Conservation (phyloP, 2,113 vertebrate genomes). For the Ceyx margarethae region DNA sequence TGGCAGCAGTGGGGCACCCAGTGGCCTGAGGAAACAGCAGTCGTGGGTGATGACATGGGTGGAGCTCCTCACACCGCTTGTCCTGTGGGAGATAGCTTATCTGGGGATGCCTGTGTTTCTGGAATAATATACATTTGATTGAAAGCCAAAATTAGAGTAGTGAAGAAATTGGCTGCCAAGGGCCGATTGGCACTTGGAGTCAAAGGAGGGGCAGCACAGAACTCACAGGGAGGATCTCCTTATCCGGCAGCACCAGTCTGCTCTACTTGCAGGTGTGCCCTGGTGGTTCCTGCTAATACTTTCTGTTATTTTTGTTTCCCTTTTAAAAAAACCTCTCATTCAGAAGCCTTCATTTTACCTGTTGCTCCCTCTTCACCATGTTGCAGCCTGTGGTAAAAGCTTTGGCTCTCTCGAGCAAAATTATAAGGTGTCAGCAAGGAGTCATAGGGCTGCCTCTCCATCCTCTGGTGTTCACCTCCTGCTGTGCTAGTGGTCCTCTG, state of each 20-base stretch:
- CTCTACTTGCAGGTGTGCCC: constrained; percentile 5
- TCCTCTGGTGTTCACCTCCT: fast-evolving
- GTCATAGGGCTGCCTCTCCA: fast-evolving
- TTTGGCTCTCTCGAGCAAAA: background rate
- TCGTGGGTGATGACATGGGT: background rate
- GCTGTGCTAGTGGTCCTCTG: background rate
- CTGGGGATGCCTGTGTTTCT: constrained; percentile 50
- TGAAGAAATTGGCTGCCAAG: constrained; percentile 20
- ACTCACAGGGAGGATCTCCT: background rate
- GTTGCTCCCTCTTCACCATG: background rate
- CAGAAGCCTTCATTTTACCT: background rate
- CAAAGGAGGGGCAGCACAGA: background rate
- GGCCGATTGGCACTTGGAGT: constrained; percentile 27
- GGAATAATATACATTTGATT: constrained; percentile 70
- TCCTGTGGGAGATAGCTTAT: constrained; percentile 78
- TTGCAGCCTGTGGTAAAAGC: background rate
- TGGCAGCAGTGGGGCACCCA: background rate
- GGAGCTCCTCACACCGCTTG: constrained; percentile 48
- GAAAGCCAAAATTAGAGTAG: constrained; percentile 14
- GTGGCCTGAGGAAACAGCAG: constrained; percentile 12
- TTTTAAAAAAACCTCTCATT: background rate
- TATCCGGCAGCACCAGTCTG: background rate
- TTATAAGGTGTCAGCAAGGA: fast-evolving
- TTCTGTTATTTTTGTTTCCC: constrained; percentile 14
- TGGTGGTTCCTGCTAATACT: background rate